Evolutionary conservation across 2,113 vertebrate species (phyloP).

Genomic region (Anser brachyrhynchus): DNA sequence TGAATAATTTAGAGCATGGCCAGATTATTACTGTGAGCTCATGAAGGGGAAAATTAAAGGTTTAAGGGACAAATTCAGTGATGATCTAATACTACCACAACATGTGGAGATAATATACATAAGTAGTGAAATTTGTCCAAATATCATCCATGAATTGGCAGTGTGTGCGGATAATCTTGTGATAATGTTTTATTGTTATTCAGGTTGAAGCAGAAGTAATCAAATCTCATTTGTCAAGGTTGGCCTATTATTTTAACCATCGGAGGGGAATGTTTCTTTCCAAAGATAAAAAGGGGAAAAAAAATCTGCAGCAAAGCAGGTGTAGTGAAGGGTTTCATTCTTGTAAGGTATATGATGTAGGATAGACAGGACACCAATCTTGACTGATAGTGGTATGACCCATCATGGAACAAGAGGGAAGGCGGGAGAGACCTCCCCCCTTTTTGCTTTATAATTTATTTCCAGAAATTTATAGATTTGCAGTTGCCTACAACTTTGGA

Average conservation of each 20-base stretch:
- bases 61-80: conserved; percentile 41
- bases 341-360: not conserved
- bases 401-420: not conserved
- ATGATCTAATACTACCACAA: conserved; percentile 22
- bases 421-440: rapidly evolving
- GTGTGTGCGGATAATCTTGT: not conserved
- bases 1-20: conserved; percentile 40
- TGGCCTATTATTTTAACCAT: not conserved
- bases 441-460: not conserved
- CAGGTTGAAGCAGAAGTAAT: conserved; percentile 19
- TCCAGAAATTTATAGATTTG: not conserved
- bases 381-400: not conserved
- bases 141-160: not conserved
- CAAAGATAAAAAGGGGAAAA: not conserved
- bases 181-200: not conserved
- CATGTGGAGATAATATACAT: conserved; percentile 3
- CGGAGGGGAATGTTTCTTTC: not conserved
- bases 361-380: not conserved
- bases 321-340: not conserved
- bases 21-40: conserved; percentile 33
- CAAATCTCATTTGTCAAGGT: conserved; percentile 19
- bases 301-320: not conserved
- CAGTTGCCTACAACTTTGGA: not conserved
- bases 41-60: conserved; percentile 56
- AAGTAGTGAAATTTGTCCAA: not conserved